These are phyloP conservation scores for Ellobium chinense DNA, from an alignment of 2,888 invertebrate species.

Conservation along the genomic window DNA sequence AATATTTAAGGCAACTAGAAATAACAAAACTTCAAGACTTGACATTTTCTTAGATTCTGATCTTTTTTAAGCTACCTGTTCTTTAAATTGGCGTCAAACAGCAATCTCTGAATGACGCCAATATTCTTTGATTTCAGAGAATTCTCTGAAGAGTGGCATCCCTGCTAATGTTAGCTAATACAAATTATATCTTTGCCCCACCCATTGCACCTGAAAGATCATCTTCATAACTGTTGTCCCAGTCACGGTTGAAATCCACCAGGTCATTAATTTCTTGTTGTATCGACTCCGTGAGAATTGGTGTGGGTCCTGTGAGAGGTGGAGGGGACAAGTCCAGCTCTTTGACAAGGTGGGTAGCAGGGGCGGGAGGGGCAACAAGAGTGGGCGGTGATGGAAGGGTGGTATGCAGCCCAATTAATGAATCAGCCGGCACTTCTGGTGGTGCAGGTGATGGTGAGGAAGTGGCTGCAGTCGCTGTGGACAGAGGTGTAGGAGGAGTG, in stretches of 20 bases:
- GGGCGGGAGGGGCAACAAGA: constrained; percentile 3
- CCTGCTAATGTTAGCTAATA: too few relatives aligned
- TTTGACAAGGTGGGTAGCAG: constrained; percentile 41
- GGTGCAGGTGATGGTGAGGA: constrained; percentile 22
- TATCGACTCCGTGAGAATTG: neutral
- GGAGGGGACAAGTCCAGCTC: constrained; percentile 16
- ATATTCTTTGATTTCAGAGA: too few relatives aligned
- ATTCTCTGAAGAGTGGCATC: too few relatives aligned
- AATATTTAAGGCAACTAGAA: too few relatives aligned
- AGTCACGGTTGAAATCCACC: constrained; percentile 51
- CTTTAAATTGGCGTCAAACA: too few relatives aligned
- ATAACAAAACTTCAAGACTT: too few relatives aligned
- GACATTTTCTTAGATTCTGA: too few relatives aligned
- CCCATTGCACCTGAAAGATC: constrained; percentile 68
- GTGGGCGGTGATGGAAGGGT: constrained; percentile 12
- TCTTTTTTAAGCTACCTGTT: too few relatives aligned
- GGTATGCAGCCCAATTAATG: constrained; percentile 7
- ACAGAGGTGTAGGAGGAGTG: neutral
- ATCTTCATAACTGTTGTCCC: constrained; percentile 59
- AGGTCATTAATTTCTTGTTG: constrained; percentile 21
- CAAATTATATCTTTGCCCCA: constrained; percentile 55
- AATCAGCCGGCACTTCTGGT: constrained; percentile 44
- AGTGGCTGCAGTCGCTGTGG: neutral
- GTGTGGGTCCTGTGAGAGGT: neutral
- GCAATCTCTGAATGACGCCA: too few relatives aligned